Conservation (phyloP, 2,797 vertebrate genomes). For the Acomys russatus region DNA sequence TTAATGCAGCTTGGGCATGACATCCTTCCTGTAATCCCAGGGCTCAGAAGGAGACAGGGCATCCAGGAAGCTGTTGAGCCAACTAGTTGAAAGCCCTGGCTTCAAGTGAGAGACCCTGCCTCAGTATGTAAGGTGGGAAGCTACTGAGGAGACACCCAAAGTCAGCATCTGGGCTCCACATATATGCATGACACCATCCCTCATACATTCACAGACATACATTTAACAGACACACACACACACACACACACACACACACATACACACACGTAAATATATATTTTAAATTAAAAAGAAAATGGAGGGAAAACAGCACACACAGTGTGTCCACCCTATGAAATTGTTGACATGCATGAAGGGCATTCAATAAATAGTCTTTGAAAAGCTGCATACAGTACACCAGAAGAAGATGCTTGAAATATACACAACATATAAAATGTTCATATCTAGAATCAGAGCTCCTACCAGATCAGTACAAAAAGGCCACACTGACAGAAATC, state of each 20-base stretch:
- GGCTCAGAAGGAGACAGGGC: not conserved
- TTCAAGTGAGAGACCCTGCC: not conserved
- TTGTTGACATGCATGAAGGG: not conserved
- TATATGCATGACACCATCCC: not conserved
- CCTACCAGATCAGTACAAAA: slow-evolving; percentile 1
- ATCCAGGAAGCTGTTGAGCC: not conserved
- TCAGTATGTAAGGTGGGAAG: not conserved
- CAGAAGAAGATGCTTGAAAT: not conserved
- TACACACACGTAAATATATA: not conserved
- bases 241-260: not conserved
- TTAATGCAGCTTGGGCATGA: not conserved
- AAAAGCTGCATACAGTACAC: too few species aligned
- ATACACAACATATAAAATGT: not conserved
- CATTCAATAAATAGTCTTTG: not conserved
- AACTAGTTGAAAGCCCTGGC: not conserved
- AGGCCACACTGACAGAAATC: not conserved
- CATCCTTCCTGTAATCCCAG: not conserved
- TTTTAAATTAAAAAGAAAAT: not conserved
- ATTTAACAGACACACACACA: not conserved
- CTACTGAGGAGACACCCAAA: not conserved
- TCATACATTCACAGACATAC: not conserved
- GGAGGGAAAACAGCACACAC: too few species aligned
- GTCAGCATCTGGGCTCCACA: not conserved
- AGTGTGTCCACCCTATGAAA: not conserved
- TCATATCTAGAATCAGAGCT: not conserved